phyloP scores from a whole-genome alignment of 92 coral and sea anemone species.

The Virgularia gustaviana region DNA sequence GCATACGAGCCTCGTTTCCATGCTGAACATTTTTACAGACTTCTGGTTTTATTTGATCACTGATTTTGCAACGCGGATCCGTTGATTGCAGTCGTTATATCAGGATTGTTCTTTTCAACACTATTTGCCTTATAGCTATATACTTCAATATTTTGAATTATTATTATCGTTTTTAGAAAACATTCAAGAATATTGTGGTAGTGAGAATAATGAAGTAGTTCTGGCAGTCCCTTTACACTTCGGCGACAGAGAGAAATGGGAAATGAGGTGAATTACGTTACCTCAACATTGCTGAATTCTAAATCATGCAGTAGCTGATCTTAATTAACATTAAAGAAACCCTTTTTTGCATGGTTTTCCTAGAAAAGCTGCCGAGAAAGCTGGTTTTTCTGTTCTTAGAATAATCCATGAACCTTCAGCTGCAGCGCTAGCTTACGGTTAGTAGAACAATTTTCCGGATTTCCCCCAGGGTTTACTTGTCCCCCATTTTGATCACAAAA shows the following conservation, averaged over 20 bases:
- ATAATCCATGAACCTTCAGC: conserved; percentile 87
- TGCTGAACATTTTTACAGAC: too few relatives aligned
- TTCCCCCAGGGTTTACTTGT: too few relatives aligned
- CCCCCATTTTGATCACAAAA: not conserved
- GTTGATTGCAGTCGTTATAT: too few relatives aligned
- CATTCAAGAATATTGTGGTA: conserved; percentile 62
- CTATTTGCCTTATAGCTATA: not conserved
- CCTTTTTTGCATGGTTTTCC: not conserved
- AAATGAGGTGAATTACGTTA: conserved; percentile 68
- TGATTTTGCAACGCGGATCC: too few relatives aligned
- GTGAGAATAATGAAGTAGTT: conserved; percentile 63
- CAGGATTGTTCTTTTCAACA: too few relatives aligned
- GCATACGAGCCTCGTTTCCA: too few relatives aligned
- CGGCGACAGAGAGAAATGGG: conserved; percentile 59
- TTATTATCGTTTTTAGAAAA: conserved; percentile 55
- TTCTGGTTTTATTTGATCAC: too few relatives aligned
- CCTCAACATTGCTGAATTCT: not conserved
- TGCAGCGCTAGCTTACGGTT: conserved; percentile 90
- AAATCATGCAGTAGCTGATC: not conserved
- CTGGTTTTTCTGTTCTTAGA: conserved; percentile 90
- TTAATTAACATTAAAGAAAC: not conserved
- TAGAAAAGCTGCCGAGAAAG: conserved; percentile 93
- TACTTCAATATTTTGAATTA: not conserved
- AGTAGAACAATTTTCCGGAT: too few relatives aligned
- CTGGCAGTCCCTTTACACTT: conserved; percentile 76